Percentiles rank a stretch among this genome's conserved stretches.
Conservation (phyloP, 2,797 vertebrate genomes). For the Pteronotus mesoamericanus region DNA sequence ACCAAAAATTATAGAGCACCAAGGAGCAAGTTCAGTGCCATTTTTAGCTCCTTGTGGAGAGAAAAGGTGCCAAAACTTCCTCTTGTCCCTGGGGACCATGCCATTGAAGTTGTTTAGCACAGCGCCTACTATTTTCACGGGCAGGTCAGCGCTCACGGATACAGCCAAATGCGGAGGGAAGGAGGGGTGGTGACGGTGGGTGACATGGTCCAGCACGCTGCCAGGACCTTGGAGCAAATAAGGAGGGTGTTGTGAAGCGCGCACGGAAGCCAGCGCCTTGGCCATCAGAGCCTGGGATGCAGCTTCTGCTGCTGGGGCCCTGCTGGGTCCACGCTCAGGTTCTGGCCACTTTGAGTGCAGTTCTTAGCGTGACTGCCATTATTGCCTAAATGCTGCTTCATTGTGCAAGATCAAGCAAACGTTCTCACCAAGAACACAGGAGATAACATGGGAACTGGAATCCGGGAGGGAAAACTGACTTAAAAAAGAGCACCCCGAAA, state of each 20-base stretch:
- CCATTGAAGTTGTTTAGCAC: conserved; percentile 44
- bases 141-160: not conserved
- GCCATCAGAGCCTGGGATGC: not conserved
- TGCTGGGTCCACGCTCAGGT: not conserved
- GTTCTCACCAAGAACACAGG: not conserved
- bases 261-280: not conserved
- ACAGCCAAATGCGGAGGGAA: conserved; percentile 41
- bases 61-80: conserved; percentile 37
- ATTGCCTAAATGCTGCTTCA: conserved; percentile 32
- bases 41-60: conserved; percentile 40
- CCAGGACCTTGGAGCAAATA: conserved; percentile 55
- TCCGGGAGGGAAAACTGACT: not conserved
- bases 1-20: conserved; percentile 56
- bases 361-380: not conserved
- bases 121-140: conserved; percentile 48
- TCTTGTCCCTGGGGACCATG: conserved; percentile 62
- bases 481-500: not conserved
- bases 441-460: not conserved
- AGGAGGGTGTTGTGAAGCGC: conserved; percentile 2
- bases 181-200: conserved; percentile 47
- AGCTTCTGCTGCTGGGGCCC: not conserved
- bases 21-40: conserved; percentile 31
- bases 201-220: conserved; percentile 51
- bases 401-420: conserved; percentile 2
- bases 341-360: not conserved